Percentiles rank a stretch among this genome's conserved stretches.
phyloP scores from a whole-genome alignment of 1,140 invertebrate genomes.

The Palaemon carinicauda region DNA sequence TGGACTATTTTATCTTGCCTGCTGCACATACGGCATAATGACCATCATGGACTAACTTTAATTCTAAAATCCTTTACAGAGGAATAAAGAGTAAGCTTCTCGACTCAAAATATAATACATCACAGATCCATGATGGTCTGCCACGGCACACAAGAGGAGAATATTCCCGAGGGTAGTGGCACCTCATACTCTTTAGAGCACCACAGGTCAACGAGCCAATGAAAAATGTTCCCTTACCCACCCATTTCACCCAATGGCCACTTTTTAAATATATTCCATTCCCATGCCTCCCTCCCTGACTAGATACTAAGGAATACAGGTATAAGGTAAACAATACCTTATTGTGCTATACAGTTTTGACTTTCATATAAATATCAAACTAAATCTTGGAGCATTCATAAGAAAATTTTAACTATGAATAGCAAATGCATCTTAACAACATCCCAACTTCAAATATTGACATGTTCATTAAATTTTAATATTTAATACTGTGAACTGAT shows the following conservation, averaged over 20 bases:
- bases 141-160: slow-evolving; percentile 41
- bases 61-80: too few relatives aligned
- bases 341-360: not conserved
- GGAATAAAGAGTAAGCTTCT: not conserved
- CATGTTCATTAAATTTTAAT: not conserved
- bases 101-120: not conserved
- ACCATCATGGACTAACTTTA: slow-evolving; percentile 23
- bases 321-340: not conserved
- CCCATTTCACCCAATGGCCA: slow-evolving; percentile 45
- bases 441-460: not conserved
- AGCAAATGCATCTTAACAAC: too few relatives aligned
- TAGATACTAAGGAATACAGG: slow-evolving; percentile 48
- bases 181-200: slow-evolving; percentile 49
- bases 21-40: slow-evolving; percentile 33
- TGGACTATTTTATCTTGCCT: slow-evolving; percentile 54
- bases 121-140: slow-evolving; percentile 26
- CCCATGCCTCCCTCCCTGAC: slow-evolving; percentile 44
- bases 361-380: not conserved
- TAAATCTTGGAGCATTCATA: too few relatives aligned
- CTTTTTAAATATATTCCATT: slow-evolving; percentile 14
- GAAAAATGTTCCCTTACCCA: slow-evolving; percentile 44
- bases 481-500: not conserved
- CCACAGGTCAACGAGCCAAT: slow-evolving; percentile 48
- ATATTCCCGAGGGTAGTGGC: slow-evolving; percentile 42
- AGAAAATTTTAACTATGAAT: too few relatives aligned